These are phyloP conservation scores for Rhynchotus rufescens DNA, from an alignment of 2,797 vertebrate species.

Conservation along the genomic window DNA sequence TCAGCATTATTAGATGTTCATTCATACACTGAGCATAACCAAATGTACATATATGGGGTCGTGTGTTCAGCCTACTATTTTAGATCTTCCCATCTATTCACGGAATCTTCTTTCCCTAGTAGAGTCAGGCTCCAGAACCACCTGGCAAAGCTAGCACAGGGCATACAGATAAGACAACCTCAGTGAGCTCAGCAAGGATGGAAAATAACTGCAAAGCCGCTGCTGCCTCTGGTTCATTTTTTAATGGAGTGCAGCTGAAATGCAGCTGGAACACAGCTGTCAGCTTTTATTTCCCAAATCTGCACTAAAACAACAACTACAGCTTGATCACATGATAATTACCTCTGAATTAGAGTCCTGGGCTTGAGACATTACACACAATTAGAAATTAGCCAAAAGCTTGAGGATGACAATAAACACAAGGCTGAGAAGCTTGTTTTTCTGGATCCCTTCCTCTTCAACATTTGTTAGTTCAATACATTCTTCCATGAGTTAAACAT, in stretches of 20 bases:
- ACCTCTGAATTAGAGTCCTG: constrained; percentile 62
- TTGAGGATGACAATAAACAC: constrained; percentile 66
- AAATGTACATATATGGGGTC: background rate
- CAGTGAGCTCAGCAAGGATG: background rate
- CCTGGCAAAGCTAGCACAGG: constrained; percentile 34
- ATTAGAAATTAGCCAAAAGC: constrained; percentile 63
- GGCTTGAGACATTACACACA: constrained; percentile 55
- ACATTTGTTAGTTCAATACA: constrained; percentile 33
- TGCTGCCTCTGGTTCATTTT: constrained; percentile 20
- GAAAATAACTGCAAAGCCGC: constrained; percentile 34
- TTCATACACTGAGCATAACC: background rate
- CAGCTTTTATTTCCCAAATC: constrained; percentile 71
- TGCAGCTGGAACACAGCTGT: constrained; percentile 76
- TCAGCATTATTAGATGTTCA: background rate
- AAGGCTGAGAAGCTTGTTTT: constrained; percentile 31
- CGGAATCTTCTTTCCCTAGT: constrained; percentile 41
- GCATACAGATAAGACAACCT: constrained; percentile 36
- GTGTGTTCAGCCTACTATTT: background rate
- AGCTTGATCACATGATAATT: constrained; percentile 72
- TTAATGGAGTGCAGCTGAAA: constrained; percentile 67
- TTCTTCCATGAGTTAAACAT: constrained; percentile 19
- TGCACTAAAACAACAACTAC: constrained; percentile 68
- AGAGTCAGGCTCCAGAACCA: constrained; percentile 41
- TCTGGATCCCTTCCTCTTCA: constrained; percentile 9
- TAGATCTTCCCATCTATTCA: constrained; percentile 1